These are phyloP conservation scores for Catajapyx aquilonaris DNA, from an alignment of 1,140 invertebrate species.

Conservation along the genomic window DNA sequence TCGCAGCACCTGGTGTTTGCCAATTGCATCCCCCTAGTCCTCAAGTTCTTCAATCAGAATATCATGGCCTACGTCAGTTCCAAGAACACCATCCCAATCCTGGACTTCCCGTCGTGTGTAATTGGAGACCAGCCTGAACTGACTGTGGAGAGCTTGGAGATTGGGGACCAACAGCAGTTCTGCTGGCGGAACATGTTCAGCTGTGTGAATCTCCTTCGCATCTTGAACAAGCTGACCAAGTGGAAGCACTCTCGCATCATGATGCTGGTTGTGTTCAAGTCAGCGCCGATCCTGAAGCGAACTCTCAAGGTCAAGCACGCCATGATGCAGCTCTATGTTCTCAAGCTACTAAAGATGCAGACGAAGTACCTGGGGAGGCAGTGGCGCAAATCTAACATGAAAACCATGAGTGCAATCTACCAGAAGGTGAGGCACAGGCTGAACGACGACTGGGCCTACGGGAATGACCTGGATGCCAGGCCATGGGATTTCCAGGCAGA, in stretches of 20 bases:
- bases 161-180: slow-evolving; percentile 65
- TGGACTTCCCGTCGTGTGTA: slow-evolving; percentile 91
- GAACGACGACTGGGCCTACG: slow-evolving; percentile 99
- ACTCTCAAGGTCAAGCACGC: slow-evolving; percentile 88
- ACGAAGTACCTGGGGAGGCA: slow-evolving; percentile 96
- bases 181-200: slow-evolving; percentile 98
- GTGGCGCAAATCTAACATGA: slow-evolving; percentile 99
- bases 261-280: slow-evolving; percentile 99
- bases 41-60: slow-evolving; percentile 99
- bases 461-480: slow-evolving; percentile 86
- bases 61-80: slow-evolving; percentile 87
- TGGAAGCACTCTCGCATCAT: slow-evolving; percentile 99
- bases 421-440: slow-evolving; percentile 84
- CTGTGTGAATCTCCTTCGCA: slow-evolving; percentile 89
- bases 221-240: slow-evolving; percentile 97
- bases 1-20: slow-evolving; percentile 97
- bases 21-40: slow-evolving; percentile 93
- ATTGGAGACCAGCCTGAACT: slow-evolving; percentile 89
- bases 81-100: slow-evolving; percentile 81
- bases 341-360: slow-evolving; percentile 98
- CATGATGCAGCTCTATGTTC: slow-evolving; percentile 94
- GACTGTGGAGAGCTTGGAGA: slow-evolving; percentile 78
- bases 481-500: slow-evolving; percentile 99
- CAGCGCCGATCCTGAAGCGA: slow-evolving; percentile 91
- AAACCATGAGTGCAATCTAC: slow-evolving; percentile 97